These are phyloP conservation scores for Leptestheria dahalacensis DNA, from an alignment of 1,140 invertebrate species.

Conservation along the genomic window DNA sequence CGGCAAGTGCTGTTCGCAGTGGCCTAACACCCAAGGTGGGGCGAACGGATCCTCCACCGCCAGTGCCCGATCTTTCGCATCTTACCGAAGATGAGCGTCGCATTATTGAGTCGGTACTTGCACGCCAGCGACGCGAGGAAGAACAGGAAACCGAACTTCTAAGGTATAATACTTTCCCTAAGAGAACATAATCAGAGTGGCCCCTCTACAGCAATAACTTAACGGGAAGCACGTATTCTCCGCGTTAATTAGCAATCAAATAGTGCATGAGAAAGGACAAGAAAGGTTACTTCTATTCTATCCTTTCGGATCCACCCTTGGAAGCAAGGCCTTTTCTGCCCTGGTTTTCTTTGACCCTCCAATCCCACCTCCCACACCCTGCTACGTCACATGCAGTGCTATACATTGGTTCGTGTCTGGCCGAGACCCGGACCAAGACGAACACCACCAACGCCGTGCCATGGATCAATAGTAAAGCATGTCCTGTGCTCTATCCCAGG, in stretches of 20 bases:
- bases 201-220: too few species aligned
- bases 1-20: not conserved
- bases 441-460: not conserved
- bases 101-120: slow-evolving; percentile 93
- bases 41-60: slow-evolving; percentile 3
- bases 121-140: slow-evolving; percentile 91
- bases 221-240: too few species aligned
- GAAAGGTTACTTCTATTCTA: too few species aligned
- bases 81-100: slow-evolving; percentile 90
- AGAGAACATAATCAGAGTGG: too few species aligned
- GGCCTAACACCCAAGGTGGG: not conserved
- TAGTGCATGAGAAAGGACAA: too few species aligned
- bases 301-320: too few species aligned
- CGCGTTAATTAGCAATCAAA: too few species aligned
- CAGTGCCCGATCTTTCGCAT: slow-evolving; percentile 86
- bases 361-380: not conserved
- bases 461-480: not conserved
- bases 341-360: too few species aligned
- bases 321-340: too few species aligned
- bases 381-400: not conserved
- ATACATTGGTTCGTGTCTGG: not conserved
- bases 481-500: not conserved
- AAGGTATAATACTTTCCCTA: too few species aligned
- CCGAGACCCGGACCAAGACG: not conserved
- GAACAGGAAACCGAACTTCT: slow-evolving; percentile 86